phyloP scores from a whole-genome alignment of 2,113 vertebrate genomes.

The Asarcornis scutulata region DNA sequence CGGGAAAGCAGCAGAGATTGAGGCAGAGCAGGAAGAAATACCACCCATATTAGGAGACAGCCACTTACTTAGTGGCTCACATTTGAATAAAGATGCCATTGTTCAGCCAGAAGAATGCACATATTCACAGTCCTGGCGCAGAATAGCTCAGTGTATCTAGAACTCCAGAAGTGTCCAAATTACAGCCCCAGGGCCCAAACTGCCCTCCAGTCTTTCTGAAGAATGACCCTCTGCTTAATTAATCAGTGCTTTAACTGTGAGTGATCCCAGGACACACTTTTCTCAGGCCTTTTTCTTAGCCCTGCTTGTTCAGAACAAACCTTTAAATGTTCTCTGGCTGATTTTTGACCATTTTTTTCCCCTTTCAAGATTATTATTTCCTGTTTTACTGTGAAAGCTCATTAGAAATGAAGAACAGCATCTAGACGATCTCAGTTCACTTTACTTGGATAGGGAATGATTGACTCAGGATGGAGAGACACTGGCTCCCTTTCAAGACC shows the following conservation, averaged over 20 bases:
- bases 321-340: constrained; percentile 67
- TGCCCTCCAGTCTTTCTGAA: constrained; percentile 61
- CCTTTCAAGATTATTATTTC: constrained; percentile 71
- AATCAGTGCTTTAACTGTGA: constrained; percentile 62
- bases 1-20: constrained; percentile 55
- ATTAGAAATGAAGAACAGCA: constrained; percentile 61
- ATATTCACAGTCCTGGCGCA: constrained; percentile 51
- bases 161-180: constrained; percentile 70
- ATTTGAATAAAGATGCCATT: constrained; percentile 68
- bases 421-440: constrained; percentile 70
- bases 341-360: constrained; percentile 69
- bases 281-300: constrained; percentile 59
- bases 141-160: constrained; percentile 69
- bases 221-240: constrained; percentile 68
- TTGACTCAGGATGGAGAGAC: constrained; percentile 40
- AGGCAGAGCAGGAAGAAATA: constrained; percentile 69
- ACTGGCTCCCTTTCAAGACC: constrained; percentile 63
- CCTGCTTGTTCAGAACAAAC: constrained; percentile 61
- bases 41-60: constrained; percentile 68
- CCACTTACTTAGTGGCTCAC: constrained; percentile 51
- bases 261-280: constrained; percentile 66
- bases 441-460: constrained; percentile 61
- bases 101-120: constrained; percentile 59
- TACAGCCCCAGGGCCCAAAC: constrained; percentile 63
- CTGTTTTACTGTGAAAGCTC: constrained; percentile 67